Base-by-base conservation (phyloP, 1,140 invertebrate species). In the Anoplophora glabripennis region DNA sequence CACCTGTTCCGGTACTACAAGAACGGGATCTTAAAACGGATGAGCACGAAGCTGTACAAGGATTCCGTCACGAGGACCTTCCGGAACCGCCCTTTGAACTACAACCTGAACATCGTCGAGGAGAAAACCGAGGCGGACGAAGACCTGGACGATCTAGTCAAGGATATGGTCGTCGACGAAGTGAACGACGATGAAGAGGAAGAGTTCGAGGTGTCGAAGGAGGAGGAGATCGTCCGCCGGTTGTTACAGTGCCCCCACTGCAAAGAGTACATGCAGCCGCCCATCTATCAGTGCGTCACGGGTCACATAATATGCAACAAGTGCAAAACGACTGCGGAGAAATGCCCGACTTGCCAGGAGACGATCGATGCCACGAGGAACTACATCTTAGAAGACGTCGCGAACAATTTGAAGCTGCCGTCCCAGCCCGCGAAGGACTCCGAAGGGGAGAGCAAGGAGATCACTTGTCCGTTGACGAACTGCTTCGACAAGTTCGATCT, bases 131-230 rank as follows among this genome's bases (percentile, higher is more conserved):
- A 54, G 44, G 18, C 52, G 7, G 17, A 36, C 4, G 52, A 54
- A 14, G 40, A 54, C 34, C 28, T 44, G 4, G 7, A 35, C 9
- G 52, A 54, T n/a, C n/a, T 54, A 34, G 38, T 28, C 4, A 54
- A 44, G 44, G 52, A 54, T 44, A 41, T 54, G 12, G 38, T 54
- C 33, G 44, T 54, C 7, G 52, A 54, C 34, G 52, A 54, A 21
- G 52, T 54, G 8, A 18, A 45, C 7, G 42, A 54, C 34, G 49
- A 53, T 53, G 52, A 54, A 11, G 40, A 33, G 14, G 41, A 42
- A 42, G 40, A 11, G 12, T 38, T 44, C 8, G 40, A 52, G 17
- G 11, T 11, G 10, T 18, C 36, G 5, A n/a, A 21, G 12, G 28
- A 33, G 18, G 34, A 17, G 10, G 34, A 52, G 17, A 40, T 17